Percentiles rank a stretch among this genome's conserved stretches.
phyloP scores from a whole-genome alignment of 2,888 invertebrate species.

The Diaperis boleti region DNA sequence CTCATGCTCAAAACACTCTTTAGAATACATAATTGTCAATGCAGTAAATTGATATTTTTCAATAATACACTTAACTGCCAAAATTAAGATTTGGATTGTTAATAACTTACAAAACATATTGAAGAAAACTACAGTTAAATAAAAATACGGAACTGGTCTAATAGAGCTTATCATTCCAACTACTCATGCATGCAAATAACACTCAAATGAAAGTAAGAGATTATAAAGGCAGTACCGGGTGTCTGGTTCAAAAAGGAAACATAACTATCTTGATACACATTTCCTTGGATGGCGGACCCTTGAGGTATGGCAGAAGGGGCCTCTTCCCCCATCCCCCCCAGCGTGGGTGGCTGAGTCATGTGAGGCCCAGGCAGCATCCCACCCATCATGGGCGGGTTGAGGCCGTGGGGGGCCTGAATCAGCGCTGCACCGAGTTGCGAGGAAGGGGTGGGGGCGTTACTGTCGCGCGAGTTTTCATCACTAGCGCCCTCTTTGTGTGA shows the following conservation, averaged over 20 bases:
- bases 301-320: conserved; percentile 57
- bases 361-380: conserved; percentile 55
- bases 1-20: conserved; percentile 42
- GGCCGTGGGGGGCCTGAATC: conserved; percentile 48
- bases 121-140: conserved; percentile 36
- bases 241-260: conserved; percentile 75
- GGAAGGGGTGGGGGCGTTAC: conserved; percentile 62
- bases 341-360: conserved; percentile 50
- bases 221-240: conserved; percentile 66
- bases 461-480: conserved; percentile 67
- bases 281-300: conserved; percentile 60
- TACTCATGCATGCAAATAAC: conserved; percentile 63
- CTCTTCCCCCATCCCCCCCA: conserved; percentile 51
- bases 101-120: conserved; percentile 32
- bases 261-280: conserved; percentile 77
- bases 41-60: conserved; percentile 30
- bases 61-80: conserved; percentile 37
- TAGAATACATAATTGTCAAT: conserved; percentile 23
- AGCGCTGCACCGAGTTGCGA: conserved; percentile 48
- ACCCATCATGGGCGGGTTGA: conserved; percentile 41
- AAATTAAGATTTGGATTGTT: conserved; percentile 38
- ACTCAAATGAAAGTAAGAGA: conserved; percentile 55
- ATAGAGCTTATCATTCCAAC: conserved; percentile 54
- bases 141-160: conserved; percentile 40
- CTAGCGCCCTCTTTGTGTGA: conserved; percentile 79